Conservation (phyloP, 2,113 vertebrate species). For the Nansenia antarctica region DNA sequence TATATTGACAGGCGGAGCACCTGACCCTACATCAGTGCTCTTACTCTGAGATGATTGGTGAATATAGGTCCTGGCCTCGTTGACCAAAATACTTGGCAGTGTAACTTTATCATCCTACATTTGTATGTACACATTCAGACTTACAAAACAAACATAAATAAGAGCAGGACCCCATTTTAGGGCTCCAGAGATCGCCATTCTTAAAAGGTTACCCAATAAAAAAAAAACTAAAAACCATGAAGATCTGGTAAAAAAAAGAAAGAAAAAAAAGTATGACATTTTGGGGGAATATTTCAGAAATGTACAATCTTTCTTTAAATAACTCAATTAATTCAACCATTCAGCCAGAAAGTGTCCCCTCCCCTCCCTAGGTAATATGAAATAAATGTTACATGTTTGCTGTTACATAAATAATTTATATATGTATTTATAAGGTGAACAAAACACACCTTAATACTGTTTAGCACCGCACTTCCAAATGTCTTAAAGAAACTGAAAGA, state of each 20-base stretch:
- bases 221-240: too few species aligned
- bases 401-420: not conserved
- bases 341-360: not conserved
- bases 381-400: not conserved
- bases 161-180: slow-evolving; percentile 42
- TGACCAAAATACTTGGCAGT: slow-evolving; percentile 58
- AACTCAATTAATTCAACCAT: not conserved
- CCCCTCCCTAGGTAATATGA: not conserved
- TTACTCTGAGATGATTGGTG: too few species aligned
- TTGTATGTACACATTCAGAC: slow-evolving; percentile 61
- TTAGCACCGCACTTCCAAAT: not conserved
- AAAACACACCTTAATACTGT: not conserved
- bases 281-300: not conserved
- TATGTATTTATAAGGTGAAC: not conserved
- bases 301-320: too few species aligned
- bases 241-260: not conserved
- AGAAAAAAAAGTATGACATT: slow-evolving; percentile 1
- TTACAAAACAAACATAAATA: slow-evolving; percentile 67
- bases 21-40: too few species aligned
- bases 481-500: not conserved
- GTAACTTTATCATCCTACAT: slow-evolving; percentile 65
- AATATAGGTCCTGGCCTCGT: too few species aligned
- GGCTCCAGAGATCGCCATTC: slow-evolving; percentile 13
- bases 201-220: slow-evolving; percentile 12
- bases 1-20: too few species aligned